Evolutionary conservation across 2,113 vertebrate species (phyloP).

Genomic region (Macrotus californicus): DNA sequence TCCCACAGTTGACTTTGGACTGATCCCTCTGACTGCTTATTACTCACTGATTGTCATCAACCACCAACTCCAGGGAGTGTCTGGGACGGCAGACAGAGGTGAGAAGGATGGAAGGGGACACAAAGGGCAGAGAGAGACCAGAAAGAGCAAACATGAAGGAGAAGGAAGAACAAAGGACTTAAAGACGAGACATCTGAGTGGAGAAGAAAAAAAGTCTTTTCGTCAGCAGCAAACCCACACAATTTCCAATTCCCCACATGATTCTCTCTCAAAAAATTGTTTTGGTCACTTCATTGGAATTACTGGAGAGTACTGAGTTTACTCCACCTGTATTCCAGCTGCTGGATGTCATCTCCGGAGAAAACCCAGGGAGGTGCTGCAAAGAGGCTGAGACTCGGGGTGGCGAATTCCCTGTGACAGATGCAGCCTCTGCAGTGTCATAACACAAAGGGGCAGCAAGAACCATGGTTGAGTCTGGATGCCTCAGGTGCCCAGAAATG

Average conservation of each 20-base stretch:
- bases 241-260: background rate
- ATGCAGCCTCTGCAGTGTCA: background rate
- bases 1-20: conserved; percentile 3
- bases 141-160: background rate
- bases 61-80: background rate
- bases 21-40: background rate
- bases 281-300: background rate
- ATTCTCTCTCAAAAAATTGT: background rate
- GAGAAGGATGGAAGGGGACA: background rate
- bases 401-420: background rate
- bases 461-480: background rate
- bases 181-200: background rate
- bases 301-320: background rate
- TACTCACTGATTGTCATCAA: conserved; percentile 2
- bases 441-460: background rate
- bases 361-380: background rate
- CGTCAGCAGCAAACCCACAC: background rate
- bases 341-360: background rate
- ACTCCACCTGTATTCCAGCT: background rate
- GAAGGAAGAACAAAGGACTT: background rate
- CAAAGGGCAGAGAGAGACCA: background rate
- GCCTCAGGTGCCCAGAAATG: background rate
- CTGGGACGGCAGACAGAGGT: background rate
- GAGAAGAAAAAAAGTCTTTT: background rate
- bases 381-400: background rate